These are phyloP conservation scores for Aviceda subcristata DNA, from an alignment of 2,113 vertebrate species.

Conservation along the genomic window DNA sequence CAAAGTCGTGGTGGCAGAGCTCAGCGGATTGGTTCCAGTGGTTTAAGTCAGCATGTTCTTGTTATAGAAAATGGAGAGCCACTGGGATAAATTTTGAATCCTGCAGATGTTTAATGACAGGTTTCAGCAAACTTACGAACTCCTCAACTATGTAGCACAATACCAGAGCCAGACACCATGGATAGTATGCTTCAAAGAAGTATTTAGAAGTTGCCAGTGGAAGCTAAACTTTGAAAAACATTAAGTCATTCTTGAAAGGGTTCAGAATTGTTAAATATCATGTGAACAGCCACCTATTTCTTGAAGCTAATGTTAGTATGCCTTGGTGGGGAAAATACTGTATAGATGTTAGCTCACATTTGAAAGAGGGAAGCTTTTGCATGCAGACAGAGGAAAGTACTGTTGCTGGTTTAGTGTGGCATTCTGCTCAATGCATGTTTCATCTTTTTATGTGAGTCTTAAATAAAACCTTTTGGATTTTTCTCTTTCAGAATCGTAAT, in stretches of 20 bases:
- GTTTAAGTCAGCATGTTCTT: constrained; percentile 58
- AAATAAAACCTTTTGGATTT: background rate
- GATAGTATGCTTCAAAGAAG: background rate
- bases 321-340: background rate
- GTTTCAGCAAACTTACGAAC: constrained; percentile 18
- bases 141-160: background rate
- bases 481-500: constrained; percentile 89
- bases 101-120: constrained; percentile 65
- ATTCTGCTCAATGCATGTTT: background rate
- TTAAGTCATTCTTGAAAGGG: background rate
- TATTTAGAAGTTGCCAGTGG: background rate
- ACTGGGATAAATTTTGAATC: background rate
- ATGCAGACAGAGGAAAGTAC: background rate
- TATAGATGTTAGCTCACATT: background rate
- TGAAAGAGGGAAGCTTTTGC: background rate
- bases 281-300: background rate
- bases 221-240: background rate
- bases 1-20: background rate
- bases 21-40: constrained; percentile 16
- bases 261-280: background rate
- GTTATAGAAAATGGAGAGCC: constrained; percentile 32
- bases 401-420: background rate
- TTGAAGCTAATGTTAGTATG: background rate
- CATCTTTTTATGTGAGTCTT: background rate
- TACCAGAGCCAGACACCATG: background rate